Evolutionary conservation across 1,140 invertebrate genomes (phyloP), one percentile per base, ranked within the genome.

Genomic region (Lepidurus packardi): DNA sequence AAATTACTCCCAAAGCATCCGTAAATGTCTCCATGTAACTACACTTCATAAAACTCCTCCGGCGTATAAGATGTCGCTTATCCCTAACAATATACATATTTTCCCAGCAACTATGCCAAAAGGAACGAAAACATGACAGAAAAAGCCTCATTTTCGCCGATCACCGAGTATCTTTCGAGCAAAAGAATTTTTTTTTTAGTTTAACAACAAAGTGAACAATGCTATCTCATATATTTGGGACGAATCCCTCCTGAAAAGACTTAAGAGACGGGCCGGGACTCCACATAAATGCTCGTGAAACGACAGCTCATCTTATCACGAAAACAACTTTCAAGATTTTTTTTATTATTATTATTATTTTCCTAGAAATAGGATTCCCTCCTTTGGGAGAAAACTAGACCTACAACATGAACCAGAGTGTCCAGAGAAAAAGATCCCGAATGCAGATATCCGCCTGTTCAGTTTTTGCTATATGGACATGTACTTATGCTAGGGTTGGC

Each of bases 41-140:
- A 65, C 53, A n/a, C 53, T 65, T 65, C 53, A 65, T 65, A 65
- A 65, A 65, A 16, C 21, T 13, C 53, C 53, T n/a, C 53, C 53
- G 53, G 53, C 16, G 1, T 13, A 65, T 1, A 21, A 9, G 53
- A 65, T n/a, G 21, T 65, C 21, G 16, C 53, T 65, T 65, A 65
- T n/a, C 16, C 21, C 53, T 65, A 65, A 65, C 53, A 65, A 65
- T 65, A 16, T 21, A 65, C 53, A 65, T 65, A 65, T 65, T 21
- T 65, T 9, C 16, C 53, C 16, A 65, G 16, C 21, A 65, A 65
- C 21, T n/a, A 47, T 7, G 4, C 5, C 16, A 65, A 65, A 65
- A 21, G 53, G 21, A 16, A 65, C 13, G 53, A 65, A 65, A 65
- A 65, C 21, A 65, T 5, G 21, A 65, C 53, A 21, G 21, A 65